A percentile compares a stretch with the other conserved stretches of the same genome.
phyloP scores from a whole-genome alignment of 2,797 vertebrate species.

The Sylvia borin region DNA sequence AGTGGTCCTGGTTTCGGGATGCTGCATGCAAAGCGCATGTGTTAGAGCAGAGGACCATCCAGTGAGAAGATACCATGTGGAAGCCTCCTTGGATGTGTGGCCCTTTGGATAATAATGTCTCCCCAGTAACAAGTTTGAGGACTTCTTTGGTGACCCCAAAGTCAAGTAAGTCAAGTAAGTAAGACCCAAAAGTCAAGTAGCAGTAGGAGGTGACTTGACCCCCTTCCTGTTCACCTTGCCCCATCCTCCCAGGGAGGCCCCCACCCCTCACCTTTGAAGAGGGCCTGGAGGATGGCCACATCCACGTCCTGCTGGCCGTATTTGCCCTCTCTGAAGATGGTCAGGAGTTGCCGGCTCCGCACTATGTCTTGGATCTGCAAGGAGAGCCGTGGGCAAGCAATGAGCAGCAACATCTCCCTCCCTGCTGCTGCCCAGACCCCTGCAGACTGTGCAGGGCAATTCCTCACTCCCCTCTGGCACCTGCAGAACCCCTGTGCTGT shows the following conservation, averaged over 20 bases:
- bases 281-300: conserved; percentile 92
- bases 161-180: background rate
- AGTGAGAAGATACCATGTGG: rapidly evolving
- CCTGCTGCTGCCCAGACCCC: background rate
- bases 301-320: conserved; percentile 88
- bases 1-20: conserved; percentile 79
- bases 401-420: background rate
- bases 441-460: background rate
- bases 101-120: background rate
- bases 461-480: rapidly evolving
- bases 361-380: conserved; percentile 94
- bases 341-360: conserved; percentile 84
- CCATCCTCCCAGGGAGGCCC: background rate
- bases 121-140: background rate
- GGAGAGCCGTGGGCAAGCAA: background rate
- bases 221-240: background rate
- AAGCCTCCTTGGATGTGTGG: background rate
- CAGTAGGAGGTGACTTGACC: background rate
- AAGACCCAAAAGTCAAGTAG: background rate
- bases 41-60: background rate
- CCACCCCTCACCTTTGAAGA: conserved; percentile 88
- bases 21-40: conserved; percentile 69
- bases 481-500: background rate
- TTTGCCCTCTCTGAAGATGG: conserved; percentile 87
- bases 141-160: background rate